Base-by-base conservation (phyloP, 2,888 invertebrate genomes). In the Taphrorychus bicolor region DNA sequence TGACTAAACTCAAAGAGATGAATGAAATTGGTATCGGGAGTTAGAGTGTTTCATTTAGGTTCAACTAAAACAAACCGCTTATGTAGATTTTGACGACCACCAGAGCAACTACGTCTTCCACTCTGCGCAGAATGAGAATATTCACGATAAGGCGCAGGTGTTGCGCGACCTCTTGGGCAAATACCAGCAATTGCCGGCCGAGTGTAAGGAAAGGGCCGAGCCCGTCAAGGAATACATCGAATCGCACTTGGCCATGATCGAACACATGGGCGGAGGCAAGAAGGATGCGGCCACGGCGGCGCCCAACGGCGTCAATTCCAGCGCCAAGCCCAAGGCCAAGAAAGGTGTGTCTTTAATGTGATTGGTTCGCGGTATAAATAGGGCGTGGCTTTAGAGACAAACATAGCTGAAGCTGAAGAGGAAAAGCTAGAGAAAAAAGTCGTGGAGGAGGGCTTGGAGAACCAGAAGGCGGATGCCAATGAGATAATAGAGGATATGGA, bases 181-280 rank as follows among this genome's bases (percentile, higher is more conserved):
- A 68, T 82, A 79, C 71, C 71, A 79, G 23, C 73, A 75, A 7
- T 72, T 82, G 71, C 78, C 77, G 1, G 72, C 73, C 0, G 73
- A 73, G 7, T 80, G 79, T 59, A 79, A 79, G 63, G 72, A 76
- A 22, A 73, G 78, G 63, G 81, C 81, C 1, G 75, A 76, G 67
- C 78, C 80, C 0, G 79, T 82, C 3, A 77, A 77, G 59, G 77
- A 79, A 19, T 82, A 80, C 66, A 76, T 82, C n/a, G 72, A 77
- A 45, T 73, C 78, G 18, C 80, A 82, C 67, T 70, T 81, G 53
- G 67, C 71, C 3, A 75, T 80, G 75, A 65, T 80, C 51, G 72
- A 65, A 49, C 72, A 71, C 18, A 72, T 73, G 58, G 56, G 40
- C 19, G 56, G 32, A 17, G 11, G 14, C 14, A 59, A 54, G 1